Evolutionary conservation across 2,888 invertebrate species (phyloP).

Genomic region (Morpho achilles): DNA sequence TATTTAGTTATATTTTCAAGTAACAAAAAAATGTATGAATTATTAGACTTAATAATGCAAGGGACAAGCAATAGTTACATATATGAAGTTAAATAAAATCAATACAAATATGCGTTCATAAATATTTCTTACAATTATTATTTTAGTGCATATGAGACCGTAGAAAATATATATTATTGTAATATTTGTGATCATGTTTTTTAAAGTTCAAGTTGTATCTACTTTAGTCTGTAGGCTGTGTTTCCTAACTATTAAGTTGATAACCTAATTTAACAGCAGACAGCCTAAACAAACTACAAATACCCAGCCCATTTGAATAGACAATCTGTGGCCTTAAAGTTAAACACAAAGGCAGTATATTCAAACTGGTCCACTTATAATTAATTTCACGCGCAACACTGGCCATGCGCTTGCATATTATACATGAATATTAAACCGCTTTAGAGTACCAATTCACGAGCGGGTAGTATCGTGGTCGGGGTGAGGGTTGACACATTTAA

Average conservation of each 20-base stretch:
- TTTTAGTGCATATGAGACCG: too few relatives aligned
- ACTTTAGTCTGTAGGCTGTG: too few relatives aligned
- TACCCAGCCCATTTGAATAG: slow-evolving; percentile 20
- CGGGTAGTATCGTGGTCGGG: neutral
- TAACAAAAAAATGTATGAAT: too few relatives aligned
- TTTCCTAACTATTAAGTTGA: neutral
- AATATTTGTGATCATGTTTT: too few relatives aligned
- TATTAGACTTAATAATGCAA: too few relatives aligned
- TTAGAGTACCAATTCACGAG: slow-evolving; percentile 10
- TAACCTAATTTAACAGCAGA: slow-evolving; percentile 6
- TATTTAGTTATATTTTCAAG: too few relatives aligned
- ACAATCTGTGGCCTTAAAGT: slow-evolving; percentile 18
- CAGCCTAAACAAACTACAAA: slow-evolving; percentile 8
- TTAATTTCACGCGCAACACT: slow-evolving; percentile 60
- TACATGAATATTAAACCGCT: slow-evolving; percentile 70
- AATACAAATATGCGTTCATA: too few relatives aligned
- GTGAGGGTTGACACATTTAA: slow-evolving; percentile 6
- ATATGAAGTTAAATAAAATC: too few relatives aligned
- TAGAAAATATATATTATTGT: too few relatives aligned
- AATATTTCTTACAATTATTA: too few relatives aligned
- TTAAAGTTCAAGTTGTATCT: too few relatives aligned
- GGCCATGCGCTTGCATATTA: slow-evolving; percentile 58
- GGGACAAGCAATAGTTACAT: too few relatives aligned
- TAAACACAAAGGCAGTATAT: slow-evolving; percentile 27
- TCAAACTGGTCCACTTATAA: slow-evolving; percentile 41